Percentiles rank a stretch among this genome's conserved stretches.
phyloP scores from a whole-genome alignment of 2,797 vertebrate species.

The Lutjanus campechanus region DNA sequence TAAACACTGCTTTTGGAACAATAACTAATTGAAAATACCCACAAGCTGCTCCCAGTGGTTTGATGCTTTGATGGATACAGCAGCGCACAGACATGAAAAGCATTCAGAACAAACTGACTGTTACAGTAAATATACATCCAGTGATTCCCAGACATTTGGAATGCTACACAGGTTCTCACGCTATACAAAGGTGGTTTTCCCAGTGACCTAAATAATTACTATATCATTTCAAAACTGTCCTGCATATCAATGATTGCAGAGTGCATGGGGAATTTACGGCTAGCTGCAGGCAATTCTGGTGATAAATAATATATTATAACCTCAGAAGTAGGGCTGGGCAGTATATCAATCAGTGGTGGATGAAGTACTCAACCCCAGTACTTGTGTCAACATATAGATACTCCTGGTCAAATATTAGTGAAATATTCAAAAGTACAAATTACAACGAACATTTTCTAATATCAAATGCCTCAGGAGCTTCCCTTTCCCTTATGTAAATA shows the following conservation, averaged over 20 bases:
- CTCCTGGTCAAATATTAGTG: too few relatives aligned
- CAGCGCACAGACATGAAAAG: not conserved
- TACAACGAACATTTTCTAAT: too few relatives aligned
- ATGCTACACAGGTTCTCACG: not conserved
- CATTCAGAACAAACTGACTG: not conserved
- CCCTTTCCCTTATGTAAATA: too few relatives aligned
- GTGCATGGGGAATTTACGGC: too few relatives aligned
- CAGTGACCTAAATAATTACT: not conserved
- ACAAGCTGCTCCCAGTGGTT: conserved; percentile 17
- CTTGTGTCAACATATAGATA: too few relatives aligned
- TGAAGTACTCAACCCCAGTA: too few relatives aligned
- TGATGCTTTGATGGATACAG: conserved; percentile 31
- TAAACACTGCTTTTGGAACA: conserved; percentile 41
- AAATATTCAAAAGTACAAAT: too few relatives aligned
- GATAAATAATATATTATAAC: too few relatives aligned
- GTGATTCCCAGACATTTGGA: not conserved
- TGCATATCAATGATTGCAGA: not conserved
- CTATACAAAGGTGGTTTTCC: not conserved
- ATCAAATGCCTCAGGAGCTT: too few relatives aligned
- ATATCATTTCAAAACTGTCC: not conserved
- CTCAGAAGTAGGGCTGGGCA: too few relatives aligned
- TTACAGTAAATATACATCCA: not conserved
- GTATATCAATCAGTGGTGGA: too few relatives aligned
- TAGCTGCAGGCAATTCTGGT: too few relatives aligned
- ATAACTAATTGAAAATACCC: conserved; percentile 39